Base-by-base conservation (phyloP, 1,140 invertebrate species). In the Pseudomyrmex gracilis region DNA sequence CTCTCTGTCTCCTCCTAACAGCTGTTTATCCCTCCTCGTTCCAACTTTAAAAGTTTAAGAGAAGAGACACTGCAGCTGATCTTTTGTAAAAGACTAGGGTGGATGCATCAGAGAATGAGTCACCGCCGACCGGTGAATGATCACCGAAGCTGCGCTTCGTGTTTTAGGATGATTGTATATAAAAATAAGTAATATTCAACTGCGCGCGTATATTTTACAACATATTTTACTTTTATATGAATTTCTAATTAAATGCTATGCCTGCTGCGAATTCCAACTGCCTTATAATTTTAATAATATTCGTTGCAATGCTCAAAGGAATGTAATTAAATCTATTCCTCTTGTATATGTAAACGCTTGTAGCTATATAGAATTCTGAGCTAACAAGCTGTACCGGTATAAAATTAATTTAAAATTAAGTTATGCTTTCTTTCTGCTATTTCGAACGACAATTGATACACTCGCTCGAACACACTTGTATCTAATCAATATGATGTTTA, bases 401-500 rank as follows among this genome's bases (percentile, higher is more conserved):
- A 58, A 58, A 80, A 80, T 24, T 80, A 71, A 71, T 80, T 80
- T 70, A 58, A 2, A 24, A 71, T 58, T 80, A 49, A 60, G 64
- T 71, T 57, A 49, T n/a, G 12, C 64, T 22, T 17, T 58, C 47
- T 57, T 78, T 70, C n/a, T n/a, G 34, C 10, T 58, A 47, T 68
- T 80, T 80, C 76, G 66, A 60, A 15, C 71, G 76, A 34, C 66
- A 67, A 34, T 5, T 34, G 53, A 58, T 43, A 57, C 22, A 57
- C 53, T 8, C 66, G 76, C 10, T 78, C 53, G 55, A 13, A 34
- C 51, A 51, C 47, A 20, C 43, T 60, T 60, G 34, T 71, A 80
- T 80, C 66, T 80, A 70, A 78, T 58, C 57, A 78, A 78, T 58
- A 71, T 71, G 66, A 71, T 80, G 66, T 80, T 80, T 80, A 80